Evolutionary conservation across 2,888 invertebrate genomes (phyloP).

Genomic region (Microctonus brassicae): DNA sequence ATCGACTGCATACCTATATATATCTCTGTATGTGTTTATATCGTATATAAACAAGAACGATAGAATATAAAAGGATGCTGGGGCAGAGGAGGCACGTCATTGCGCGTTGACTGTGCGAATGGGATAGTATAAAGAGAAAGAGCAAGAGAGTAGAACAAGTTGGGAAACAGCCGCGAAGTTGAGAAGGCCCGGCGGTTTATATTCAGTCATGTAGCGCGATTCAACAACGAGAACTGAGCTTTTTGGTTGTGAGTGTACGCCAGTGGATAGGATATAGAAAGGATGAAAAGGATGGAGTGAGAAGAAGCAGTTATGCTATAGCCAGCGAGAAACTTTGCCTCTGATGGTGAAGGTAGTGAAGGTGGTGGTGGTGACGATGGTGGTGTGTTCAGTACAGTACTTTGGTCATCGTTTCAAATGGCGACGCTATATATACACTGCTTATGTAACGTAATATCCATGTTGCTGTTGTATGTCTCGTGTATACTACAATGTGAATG

Average conservation of each 20-base stretch:
- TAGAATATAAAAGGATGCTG: conserved; percentile 27
- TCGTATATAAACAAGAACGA: not conserved
- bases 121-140: no score
- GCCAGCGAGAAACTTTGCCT: conserved; percentile 34
- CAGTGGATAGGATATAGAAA: not conserved
- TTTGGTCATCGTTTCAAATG: conserved; percentile 34
- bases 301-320: conserved; percentile 14
- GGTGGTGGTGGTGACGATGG: no score
- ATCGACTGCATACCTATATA: not conserved
- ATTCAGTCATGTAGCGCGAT: conserved; percentile 11
- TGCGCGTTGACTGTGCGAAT: conserved; percentile 30
- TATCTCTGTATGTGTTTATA: conserved; percentile 11
- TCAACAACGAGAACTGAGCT: not conserved
- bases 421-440: conserved; percentile 2
- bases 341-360: conserved; percentile 29
- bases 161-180: conserved; percentile 30
- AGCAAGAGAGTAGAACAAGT: conserved; percentile 24
- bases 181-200: conserved; percentile 25
- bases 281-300: conserved; percentile 5
- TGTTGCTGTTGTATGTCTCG: conserved; percentile 3
- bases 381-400: conserved; percentile 28
- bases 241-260: not conserved
- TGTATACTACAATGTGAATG: not conserved
- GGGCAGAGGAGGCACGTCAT: conserved; percentile 37
- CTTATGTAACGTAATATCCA: conserved; percentile 28